Evolutionary conservation across 2,113 vertebrate genomes (phyloP).

Genomic region (Ceyx margarethae): DNA sequence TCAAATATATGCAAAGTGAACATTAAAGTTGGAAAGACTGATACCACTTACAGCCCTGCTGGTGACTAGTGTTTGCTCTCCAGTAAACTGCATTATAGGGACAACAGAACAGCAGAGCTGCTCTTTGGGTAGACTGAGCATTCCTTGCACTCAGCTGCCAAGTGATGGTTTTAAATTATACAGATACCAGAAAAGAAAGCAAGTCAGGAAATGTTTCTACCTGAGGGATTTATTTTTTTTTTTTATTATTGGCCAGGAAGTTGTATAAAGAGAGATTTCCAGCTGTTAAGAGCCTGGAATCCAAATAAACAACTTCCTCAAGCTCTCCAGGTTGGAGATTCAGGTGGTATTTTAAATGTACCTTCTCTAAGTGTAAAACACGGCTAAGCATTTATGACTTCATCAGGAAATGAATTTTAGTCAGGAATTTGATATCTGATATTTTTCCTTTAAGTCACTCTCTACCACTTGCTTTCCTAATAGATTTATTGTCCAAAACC

Average conservation of each 20-base stretch:
- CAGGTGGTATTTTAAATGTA: not conserved
- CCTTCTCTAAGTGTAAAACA: not conserved
- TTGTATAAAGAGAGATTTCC: conserved; percentile 23
- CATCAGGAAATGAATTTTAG: not conserved
- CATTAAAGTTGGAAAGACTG: not conserved
- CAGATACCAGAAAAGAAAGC: not conserved
- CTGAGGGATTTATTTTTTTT: not conserved
- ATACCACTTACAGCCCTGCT: not conserved
- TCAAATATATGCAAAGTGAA: not conserved
- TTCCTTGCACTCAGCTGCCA: not conserved
- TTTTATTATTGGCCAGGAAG: not conserved
- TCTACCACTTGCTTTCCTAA: not conserved
- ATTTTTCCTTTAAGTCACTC: not conserved
- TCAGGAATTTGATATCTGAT: not conserved
- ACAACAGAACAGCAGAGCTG: not conserved
- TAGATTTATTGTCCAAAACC: not conserved
- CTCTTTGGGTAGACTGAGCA: not conserved
- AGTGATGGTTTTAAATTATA: not conserved
- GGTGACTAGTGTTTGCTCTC: not conserved
- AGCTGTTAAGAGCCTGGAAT: conserved; percentile 2
- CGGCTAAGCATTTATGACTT: not conserved
- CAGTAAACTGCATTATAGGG: not conserved
- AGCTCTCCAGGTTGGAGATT: not conserved
- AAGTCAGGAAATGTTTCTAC: not conserved
- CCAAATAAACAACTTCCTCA: not conserved